Evolutionary conservation across 2,113 vertebrate genomes (phyloP), one percentile per base, ranked within the genome.

Genomic region (Vireo altiloquus): DNA sequence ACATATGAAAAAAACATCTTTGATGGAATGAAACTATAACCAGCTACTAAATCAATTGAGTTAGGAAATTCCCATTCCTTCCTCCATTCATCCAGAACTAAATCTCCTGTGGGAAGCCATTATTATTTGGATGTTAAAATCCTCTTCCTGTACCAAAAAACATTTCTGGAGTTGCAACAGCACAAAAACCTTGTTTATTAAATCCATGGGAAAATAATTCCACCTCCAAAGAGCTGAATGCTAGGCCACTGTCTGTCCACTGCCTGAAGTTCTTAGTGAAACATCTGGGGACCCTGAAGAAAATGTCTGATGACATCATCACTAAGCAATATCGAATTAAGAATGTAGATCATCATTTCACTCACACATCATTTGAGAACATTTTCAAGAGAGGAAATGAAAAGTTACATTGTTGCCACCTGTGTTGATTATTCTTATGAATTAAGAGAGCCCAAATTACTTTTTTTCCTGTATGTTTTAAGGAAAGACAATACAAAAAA

Each of bases 1-100:
- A 91, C 93, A 96, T 96, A 95, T 96, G 96, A 97, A 95, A 97
- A 98, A 97, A 84, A 78, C 86, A 96, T 97, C 74, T 97, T 92
- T 91, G 76, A 96, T 96, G 92, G 94, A 95, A 92, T 95, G 83
- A 96, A 94, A 84, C 94, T 95, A 75, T 92, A 97, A 96, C 85
- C 94, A 96, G 97, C 83, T 95, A 91, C 94, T 98, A 95, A 97
- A 96, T 97, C 95, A 97, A 90, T 61, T 87, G 89, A 79, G 92
- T 85, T 77, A 92, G 92, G 82, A 95, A 97, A 93, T 96, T 97
- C 91, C 92, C 68, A 95, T 95, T 97, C 95, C 92, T 94, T 94
- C 81, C 79, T 97, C 70, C 87, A 78, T 89, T 97, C 93, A 94
- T 96, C 95, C 94, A 92, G 96, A 97, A 96, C 85, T 68, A n/a